Evolutionary conservation across 1,140 invertebrate genomes (phyloP).

Genomic region (Drosophila malerkotliana): DNA sequence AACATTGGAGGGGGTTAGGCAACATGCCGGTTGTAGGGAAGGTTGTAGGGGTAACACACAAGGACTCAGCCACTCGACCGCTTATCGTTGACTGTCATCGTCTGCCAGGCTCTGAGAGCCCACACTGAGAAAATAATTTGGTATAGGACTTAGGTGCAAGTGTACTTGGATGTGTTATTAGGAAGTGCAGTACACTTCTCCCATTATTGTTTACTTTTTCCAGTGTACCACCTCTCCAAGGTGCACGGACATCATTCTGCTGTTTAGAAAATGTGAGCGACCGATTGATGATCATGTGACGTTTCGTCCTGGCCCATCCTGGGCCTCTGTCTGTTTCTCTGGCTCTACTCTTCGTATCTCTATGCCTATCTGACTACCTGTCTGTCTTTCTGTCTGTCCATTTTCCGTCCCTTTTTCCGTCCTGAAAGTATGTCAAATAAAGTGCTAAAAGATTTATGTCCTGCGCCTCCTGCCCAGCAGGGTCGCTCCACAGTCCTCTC

Average conservation of each 20-base stretch:
- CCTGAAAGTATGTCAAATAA: constrained; percentile 76
- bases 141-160: neutral
- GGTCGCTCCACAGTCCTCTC: constrained; percentile 10
- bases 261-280: constrained; percentile 56
- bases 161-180: neutral
- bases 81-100: constrained; percentile 71
- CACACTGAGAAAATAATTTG: constrained; percentile 1
- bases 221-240: constrained; percentile 41
- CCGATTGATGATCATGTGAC: constrained; percentile 69
- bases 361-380: constrained; percentile 10
- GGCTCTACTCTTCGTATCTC: neutral
- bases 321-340: constrained; percentile 15
- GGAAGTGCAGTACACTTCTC: too few species aligned
- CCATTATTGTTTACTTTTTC: neutral
- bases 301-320: constrained; percentile 9
- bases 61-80: constrained; percentile 56
- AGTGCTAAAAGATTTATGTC: constrained; percentile 81
- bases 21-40: neutral
- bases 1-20: constrained; percentile 35
- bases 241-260: constrained; percentile 61
- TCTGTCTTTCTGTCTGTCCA: constrained; percentile 5
- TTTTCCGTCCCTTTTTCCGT: constrained; percentile 16
- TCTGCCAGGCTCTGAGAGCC: constrained; percentile 48
- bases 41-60: constrained; percentile 6
- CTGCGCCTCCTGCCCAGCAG: constrained; percentile 47